phyloP scores from a whole-genome alignment of 1,140 invertebrate species.

The Diprion similis region DNA sequence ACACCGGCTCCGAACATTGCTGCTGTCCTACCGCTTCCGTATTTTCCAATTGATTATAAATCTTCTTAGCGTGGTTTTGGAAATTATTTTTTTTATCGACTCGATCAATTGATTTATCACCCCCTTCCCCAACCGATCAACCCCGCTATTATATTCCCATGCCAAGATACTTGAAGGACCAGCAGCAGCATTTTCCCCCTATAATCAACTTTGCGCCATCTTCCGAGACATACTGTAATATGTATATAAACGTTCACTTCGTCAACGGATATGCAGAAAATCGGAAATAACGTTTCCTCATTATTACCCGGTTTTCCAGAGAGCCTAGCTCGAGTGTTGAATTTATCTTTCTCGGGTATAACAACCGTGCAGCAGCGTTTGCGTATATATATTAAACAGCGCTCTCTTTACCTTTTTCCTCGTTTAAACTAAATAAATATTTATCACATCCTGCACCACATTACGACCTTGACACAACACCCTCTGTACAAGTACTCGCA shows the following conservation, averaged over 20 bases:
- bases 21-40: constrained; percentile 33
- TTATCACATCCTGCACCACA: background rate
- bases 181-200: too few relatives aligned
- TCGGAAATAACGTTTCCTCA: background rate
- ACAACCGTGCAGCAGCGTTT: background rate
- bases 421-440: constrained; percentile 8
- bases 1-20: constrained; percentile 51
- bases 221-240: too few relatives aligned
- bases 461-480: background rate
- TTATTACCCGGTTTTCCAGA: background rate
- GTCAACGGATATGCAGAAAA: background rate
- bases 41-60: constrained; percentile 57
- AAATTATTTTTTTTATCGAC: constrained; percentile 31
- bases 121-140: background rate
- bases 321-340: background rate
- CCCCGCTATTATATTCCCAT: too few relatives aligned
- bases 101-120: constrained; percentile 16
- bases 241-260: background rate
- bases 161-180: too few relatives aligned
- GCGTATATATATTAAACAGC: background rate
- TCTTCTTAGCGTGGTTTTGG: constrained; percentile 46
- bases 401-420: background rate
- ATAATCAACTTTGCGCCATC: too few relatives aligned
- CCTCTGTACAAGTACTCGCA: background rate
- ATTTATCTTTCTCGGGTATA: background rate